These are phyloP conservation scores for Rhinichthys klamathensis DNA, from an alignment of 2,113 vertebrate genomes.

Conservation along the genomic window DNA sequence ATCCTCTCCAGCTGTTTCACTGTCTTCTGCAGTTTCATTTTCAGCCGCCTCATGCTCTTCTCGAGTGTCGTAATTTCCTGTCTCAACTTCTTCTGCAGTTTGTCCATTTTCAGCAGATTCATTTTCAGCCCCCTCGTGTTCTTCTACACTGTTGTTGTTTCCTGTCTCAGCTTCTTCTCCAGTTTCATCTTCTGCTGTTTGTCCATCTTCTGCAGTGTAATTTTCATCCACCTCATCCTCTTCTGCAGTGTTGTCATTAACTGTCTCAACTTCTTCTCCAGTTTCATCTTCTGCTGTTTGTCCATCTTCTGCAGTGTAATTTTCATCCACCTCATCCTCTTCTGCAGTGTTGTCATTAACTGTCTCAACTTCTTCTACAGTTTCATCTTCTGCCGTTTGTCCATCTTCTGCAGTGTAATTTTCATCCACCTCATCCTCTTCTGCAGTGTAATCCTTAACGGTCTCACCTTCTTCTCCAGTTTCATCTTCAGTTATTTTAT, in stretches of 20 bases:
- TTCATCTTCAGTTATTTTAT: slow-evolving; percentile 22
- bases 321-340: not conserved
- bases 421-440: not conserved
- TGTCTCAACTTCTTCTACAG: not conserved
- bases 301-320: not conserved
- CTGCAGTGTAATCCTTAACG: not conserved
- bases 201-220: not conserved
- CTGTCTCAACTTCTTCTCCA: slow-evolving; percentile 1
- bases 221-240: not conserved
- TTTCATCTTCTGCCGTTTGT: slow-evolving; percentile 15
- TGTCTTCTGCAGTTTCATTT: slow-evolving; percentile 13
- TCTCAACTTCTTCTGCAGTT: slow-evolving; percentile 5
- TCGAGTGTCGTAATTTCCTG: slow-evolving; percentile 33
- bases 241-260: not conserved
- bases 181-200: slow-evolving; percentile 14
- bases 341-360: not conserved
- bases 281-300: slow-evolving; percentile 5
- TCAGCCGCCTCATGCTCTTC: not conserved
- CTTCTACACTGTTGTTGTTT: slow-evolving; percentile 3
- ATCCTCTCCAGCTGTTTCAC: not conserved
- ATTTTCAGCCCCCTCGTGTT: not conserved
- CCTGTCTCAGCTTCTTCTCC: slow-evolving; percentile 28
- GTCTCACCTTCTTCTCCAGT: slow-evolving; percentile 49
- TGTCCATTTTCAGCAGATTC: slow-evolving; percentile 7
- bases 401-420: not conserved